Conservation (phyloP, 1,140 invertebrate genomes). For the Dreissena polymorpha region DNA sequence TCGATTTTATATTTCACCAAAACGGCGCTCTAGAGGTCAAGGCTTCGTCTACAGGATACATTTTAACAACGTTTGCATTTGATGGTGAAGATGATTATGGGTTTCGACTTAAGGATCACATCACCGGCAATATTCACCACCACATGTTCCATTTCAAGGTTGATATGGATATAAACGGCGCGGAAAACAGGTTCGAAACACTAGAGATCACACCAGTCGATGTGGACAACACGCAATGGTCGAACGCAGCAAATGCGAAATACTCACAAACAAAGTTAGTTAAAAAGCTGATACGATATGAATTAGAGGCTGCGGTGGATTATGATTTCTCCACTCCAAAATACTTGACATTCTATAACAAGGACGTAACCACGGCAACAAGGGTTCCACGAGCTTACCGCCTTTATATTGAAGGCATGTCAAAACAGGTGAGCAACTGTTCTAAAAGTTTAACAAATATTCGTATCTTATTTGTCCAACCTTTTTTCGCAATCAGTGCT, state of each 20-base stretch:
- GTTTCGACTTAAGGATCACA: slow-evolving; percentile 58
- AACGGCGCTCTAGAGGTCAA: slow-evolving; percentile 69
- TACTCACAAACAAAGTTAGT: slow-evolving; percentile 16
- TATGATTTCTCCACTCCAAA: slow-evolving; percentile 67
- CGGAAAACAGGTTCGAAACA: slow-evolving; percentile 66
- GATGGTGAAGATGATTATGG: slow-evolving; percentile 59
- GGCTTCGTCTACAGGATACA: slow-evolving; percentile 68
- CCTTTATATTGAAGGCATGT: slow-evolving; percentile 41
- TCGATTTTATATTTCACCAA: slow-evolving; percentile 72
- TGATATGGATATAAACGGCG: slow-evolving; percentile 67
- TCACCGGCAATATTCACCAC: slow-evolving; percentile 68
- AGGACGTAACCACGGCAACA: slow-evolving; percentile 53
- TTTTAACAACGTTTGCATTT: slow-evolving; percentile 55
- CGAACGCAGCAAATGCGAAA: slow-evolving; percentile 5
- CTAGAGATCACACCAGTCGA: slow-evolving; percentile 54
- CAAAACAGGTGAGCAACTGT: slow-evolving; percentile 49
- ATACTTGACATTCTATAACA: slow-evolving; percentile 68
- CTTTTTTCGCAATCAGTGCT: too few relatives aligned
- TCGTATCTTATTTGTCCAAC: too few relatives aligned
- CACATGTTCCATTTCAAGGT: slow-evolving; percentile 73
- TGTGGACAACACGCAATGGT: slow-evolving; percentile 8
- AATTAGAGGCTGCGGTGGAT: slow-evolving; percentile 60
- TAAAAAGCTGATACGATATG: slow-evolving; percentile 51
- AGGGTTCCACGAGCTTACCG: slow-evolving; percentile 53
- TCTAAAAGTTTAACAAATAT: too few relatives aligned